Evolutionary conservation across 2,797 vertebrate genomes (phyloP), one percentile per base, ranked within the genome.

Genomic region (Cynopterus sphinx): DNA sequence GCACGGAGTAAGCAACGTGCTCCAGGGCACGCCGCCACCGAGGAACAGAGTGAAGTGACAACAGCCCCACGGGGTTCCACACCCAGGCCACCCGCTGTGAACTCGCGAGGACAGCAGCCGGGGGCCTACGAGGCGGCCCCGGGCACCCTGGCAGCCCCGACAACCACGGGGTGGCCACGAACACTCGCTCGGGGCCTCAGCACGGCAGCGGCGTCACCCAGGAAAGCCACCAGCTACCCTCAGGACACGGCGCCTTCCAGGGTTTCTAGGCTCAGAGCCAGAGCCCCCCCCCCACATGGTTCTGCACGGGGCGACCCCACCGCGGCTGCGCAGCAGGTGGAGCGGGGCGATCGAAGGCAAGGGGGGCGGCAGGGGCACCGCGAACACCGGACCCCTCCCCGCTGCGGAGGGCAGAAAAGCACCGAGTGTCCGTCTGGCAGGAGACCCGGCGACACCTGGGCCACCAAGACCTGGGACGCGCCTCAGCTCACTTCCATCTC

Each of bases 31-130:
- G 3, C 3, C 26, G 33, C 51, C 39, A 9, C 6, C 0, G 19
- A 78, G 33, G 49, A n/a, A 22, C 22, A 9, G 8, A 55, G 46
- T 0, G 19, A 16, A 28, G 49, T 5, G 0, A 0, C 0, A 5
- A 68, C 41, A n/a, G 17, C 33, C 31, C 46, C 1, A 0, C 1
- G 17, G 4, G 28, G 53, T 1, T 31, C 91, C 8, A 7, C 5
- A 3, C 10, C 31, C 4, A 0, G 53, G 36, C 41, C 5, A 16
- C 49, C 79, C 49, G 0, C n/a, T 0, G 3, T 9, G 36, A 55
- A 24, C 33, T 0, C 21, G 17, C 43, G 6, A 3, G 6, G 22
- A n/a, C 28, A 24, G 70, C 10, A 24, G 59, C 24, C 28, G 41
- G 10, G n/a, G 51, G 10, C 6, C 26, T 12, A 1, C 1, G 22